Evolutionary conservation across 1,140 invertebrate genomes (phyloP).

Genomic region (Drosophila persimilis): DNA sequence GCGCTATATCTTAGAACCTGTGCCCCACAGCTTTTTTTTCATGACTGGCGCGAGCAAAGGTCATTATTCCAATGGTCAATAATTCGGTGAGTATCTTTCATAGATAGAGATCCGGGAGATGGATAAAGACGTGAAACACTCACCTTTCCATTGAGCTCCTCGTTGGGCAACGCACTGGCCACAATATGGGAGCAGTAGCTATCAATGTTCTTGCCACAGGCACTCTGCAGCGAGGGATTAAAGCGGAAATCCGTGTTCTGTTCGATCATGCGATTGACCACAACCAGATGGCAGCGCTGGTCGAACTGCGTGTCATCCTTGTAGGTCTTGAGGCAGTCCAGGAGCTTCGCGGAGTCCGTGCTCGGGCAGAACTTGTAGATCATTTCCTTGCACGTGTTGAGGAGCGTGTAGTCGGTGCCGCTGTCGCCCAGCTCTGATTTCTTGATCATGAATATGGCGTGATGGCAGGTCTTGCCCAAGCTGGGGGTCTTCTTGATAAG

Average conservation of each 20-base stretch:
- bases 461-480: conserved; percentile 89
- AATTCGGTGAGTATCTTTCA: too few species aligned
- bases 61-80: too few species aligned
- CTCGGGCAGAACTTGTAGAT: conserved; percentile 91
- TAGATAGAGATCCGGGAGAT: not conserved
- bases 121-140: conserved; percentile 14
- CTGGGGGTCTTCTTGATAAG: conserved; percentile 89
- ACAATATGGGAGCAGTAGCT: conserved; percentile 87
- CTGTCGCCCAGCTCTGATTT: conserved; percentile 93
- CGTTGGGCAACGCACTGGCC: conserved; percentile 83
- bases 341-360: conserved; percentile 86
- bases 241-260: conserved; percentile 96
- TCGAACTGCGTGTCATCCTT: conserved; percentile 93
- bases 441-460: conserved; percentile 92
- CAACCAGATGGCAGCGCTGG: conserved; percentile 92
- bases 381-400: conserved; percentile 92
- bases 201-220: conserved; percentile 89
- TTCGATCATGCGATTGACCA: conserved; percentile 95
- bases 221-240: conserved; percentile 91
- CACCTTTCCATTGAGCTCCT: conserved; percentile 86
- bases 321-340: conserved; percentile 90
- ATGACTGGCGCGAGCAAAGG: not conserved
- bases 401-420: conserved; percentile 92
- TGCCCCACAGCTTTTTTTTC: not conserved
- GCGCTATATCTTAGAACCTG: not conserved